Conservation (phyloP, 2,888 invertebrate genomes). For the Zaprionus lineosus region DNA sequence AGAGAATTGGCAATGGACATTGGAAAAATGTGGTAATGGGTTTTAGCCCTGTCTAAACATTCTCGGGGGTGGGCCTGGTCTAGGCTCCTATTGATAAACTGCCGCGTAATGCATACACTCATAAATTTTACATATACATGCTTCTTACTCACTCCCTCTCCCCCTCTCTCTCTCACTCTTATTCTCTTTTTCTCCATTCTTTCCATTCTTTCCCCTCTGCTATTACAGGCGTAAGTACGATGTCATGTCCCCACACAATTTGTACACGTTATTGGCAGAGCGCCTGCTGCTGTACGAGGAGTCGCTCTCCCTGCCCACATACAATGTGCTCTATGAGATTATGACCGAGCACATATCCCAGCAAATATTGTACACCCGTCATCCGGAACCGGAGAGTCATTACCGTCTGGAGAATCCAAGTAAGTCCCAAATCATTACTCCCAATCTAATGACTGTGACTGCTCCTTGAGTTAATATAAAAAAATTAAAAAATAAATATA, state of each 20-base stretch:
- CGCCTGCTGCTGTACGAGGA: conserved; percentile 94
- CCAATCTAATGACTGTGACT: neutral
- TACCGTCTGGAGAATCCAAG: conserved; percentile 98
- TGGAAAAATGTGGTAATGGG: conserved; percentile 7
- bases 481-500: neutral
- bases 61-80: neutral
- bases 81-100: conserved; percentile 30
- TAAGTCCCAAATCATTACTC: conserved; percentile 84
- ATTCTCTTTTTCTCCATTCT: conserved; percentile 1
- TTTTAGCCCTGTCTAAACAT: neutral
- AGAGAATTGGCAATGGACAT: neutral
- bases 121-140: conserved; percentile 31
- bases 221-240: conserved; percentile 95
- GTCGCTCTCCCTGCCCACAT: conserved; percentile 95
- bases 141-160: conserved; percentile 14
- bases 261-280: conserved; percentile 97
- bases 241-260: conserved; percentile 99
- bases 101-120: conserved; percentile 46
- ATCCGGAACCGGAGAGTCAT: conserved; percentile 97
- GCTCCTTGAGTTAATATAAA: neutral
- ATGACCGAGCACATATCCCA: conserved; percentile 98
- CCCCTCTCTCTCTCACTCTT: conserved; percentile 6
- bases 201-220: neutral
- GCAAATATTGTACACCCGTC: conserved; percentile 95
- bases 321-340: conserved; percentile 99